Evolutionary conservation across 2,113 vertebrate genomes (phyloP).

Genomic region (Campylorhamphus procurvoides): DNA sequence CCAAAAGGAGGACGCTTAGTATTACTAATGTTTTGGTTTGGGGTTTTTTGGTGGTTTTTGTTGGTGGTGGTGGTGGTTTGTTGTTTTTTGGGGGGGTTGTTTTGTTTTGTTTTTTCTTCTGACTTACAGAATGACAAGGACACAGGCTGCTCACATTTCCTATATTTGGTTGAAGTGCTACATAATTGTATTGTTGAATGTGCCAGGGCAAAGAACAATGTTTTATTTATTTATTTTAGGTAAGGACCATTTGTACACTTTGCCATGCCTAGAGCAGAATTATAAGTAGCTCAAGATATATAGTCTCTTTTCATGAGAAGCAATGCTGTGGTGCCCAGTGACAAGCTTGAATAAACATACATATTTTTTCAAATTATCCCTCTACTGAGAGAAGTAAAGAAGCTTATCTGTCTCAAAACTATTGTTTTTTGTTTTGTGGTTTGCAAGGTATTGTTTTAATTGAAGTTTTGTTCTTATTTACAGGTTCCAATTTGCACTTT

Average conservation of each 20-base stretch:
- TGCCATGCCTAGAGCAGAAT: neutral
- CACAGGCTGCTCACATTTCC: neutral
- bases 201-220: neutral
- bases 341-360: neutral
- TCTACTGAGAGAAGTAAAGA: neutral
- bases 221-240: neutral
- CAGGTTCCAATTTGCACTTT: neutral
- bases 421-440: neutral
- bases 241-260: neutral
- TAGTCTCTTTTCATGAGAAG: neutral
- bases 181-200: neutral
- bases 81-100: neutral
- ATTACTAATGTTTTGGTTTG: neutral
- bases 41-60: neutral
- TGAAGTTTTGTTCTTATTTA: neutral
- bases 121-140: neutral
- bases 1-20: neutral
- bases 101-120: neutral
- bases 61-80: neutral
- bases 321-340: accelerated
- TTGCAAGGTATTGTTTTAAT: neutral
- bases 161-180: neutral
- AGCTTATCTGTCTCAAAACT: neutral
- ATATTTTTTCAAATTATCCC: neutral
- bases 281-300: neutral